These are phyloP conservation scores for Callipepla californica DNA, from an alignment of 2,113 vertebrate species.

Conservation along the genomic window DNA sequence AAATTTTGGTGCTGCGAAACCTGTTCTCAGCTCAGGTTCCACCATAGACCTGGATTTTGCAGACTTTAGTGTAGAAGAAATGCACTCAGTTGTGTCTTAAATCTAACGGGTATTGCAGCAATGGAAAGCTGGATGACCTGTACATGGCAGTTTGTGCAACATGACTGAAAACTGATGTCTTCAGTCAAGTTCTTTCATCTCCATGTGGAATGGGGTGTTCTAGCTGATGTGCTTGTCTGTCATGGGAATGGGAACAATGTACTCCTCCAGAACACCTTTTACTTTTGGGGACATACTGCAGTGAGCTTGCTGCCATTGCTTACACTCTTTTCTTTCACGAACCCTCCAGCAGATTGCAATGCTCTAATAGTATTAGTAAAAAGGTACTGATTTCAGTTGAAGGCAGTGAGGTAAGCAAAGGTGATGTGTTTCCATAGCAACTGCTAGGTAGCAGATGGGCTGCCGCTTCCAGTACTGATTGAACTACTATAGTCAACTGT, in stretches of 20 bases:
- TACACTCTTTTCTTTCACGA: neutral
- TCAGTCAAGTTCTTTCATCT: neutral
- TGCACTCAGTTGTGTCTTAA: neutral
- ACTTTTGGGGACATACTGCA: neutral
- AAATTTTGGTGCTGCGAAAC: neutral
- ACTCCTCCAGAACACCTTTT: neutral
- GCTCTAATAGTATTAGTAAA: neutral
- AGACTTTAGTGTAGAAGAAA: neutral
- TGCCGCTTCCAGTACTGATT: slow-evolving; percentile 7
- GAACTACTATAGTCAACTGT: neutral
- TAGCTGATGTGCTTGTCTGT: neutral
- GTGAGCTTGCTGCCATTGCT: neutral
- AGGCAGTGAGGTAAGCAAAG: neutral
- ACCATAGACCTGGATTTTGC: neutral
- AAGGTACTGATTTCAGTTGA: neutral
- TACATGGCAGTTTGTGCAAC: neutral
- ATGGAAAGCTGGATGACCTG: neutral
- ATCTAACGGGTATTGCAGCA: neutral
- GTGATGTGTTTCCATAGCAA: neutral
- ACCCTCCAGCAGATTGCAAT: neutral
- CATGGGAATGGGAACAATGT: neutral
- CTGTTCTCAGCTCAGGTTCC: neutral
- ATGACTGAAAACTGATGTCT: neutral
- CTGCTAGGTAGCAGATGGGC: slow-evolving; percentile 40
- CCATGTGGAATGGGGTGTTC: neutral